These are phyloP conservation scores for Lasioglossum villosulum DNA, from an alignment of 2,888 invertebrate genomes.

Conservation along the genomic window DNA sequence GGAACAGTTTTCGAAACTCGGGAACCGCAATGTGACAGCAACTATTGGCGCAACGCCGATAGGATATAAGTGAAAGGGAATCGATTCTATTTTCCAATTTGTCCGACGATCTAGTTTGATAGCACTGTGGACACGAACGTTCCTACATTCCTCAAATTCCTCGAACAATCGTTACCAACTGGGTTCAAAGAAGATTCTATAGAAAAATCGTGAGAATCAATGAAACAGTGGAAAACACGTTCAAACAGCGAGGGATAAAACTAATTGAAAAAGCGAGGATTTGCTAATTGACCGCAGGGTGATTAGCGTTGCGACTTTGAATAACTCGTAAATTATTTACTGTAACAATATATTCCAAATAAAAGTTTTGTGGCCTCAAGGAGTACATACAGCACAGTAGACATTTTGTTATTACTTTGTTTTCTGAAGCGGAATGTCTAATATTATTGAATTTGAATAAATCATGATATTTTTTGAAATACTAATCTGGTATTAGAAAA, in stretches of 20 bases:
- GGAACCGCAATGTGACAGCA: slow-evolving; percentile 13
- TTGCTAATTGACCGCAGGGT: not conserved
- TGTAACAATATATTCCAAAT: not conserved
- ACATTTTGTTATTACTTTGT: too few relatives aligned
- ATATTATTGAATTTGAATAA: too few relatives aligned
- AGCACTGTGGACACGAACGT: slow-evolving; percentile 4
- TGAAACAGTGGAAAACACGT: not conserved
- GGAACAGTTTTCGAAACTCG: slow-evolving; percentile 8
- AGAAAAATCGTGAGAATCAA: not conserved
- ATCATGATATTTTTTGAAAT: too few relatives aligned
- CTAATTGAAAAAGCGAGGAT: not conserved
- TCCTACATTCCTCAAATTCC: not conserved
- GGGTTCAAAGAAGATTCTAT: not conserved
- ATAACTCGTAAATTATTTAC: not conserved
- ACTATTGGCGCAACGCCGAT: slow-evolving; percentile 10
- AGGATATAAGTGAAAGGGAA: slow-evolving; percentile 14
- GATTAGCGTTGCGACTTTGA: not conserved
- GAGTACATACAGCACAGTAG: too few relatives aligned
- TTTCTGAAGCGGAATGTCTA: too few relatives aligned
- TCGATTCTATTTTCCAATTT: slow-evolving; percentile 13
- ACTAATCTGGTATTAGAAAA: too few relatives aligned
- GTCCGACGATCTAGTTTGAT: slow-evolving; percentile 10
- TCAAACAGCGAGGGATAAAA: not conserved
- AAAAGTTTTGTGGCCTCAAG: not conserved
- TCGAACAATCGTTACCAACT: not conserved